Evolutionary conservation across 2,113 vertebrate genomes (phyloP), one percentile per base, ranked within the genome.

Genomic region (Daphoenositta chrysoptera): DNA sequence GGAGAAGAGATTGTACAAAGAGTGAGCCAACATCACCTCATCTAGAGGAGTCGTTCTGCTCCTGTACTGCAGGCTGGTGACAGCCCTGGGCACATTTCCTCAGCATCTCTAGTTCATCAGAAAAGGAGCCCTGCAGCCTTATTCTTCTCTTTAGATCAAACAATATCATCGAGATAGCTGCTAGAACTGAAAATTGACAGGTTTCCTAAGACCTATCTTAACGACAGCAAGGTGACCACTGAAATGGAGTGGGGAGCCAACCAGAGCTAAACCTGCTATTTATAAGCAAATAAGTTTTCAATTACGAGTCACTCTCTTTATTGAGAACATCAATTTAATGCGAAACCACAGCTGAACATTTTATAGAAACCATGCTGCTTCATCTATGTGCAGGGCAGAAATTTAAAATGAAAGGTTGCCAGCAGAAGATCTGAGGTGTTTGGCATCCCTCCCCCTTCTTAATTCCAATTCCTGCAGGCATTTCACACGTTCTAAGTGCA

Each of bases 401-500:
- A 85, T 76, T 61, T 58, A 53, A 95, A 80, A 69, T 19, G 22
- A 85, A 95, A 86, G 12, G 80, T 40, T 86, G 72, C 85, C 90
- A 96, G 66, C 70, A 85, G 83, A 96, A 77, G 82, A 87, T 69
- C 83, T 91, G 61, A 94, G 84, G 83, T 81, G 57, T 89, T 88
- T 78, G 81, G 31, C 45, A 75, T 44, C 50, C 22, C 93, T 40
- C 61, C 61, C 31, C 64, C n/a, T 61, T 45, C 39, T n/a, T 39
- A 87, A 95, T 93, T 91, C 82, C 77, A 77, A 42, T 81, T 93
- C 47, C 93, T 90, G 27, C 84, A 95, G 85, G 81, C 87, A 92
- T 66, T 97, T 95, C 92, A 82, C 94, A 96, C 94, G 15, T 96
- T 96, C 92, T 73, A 92, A 87, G 83, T 75, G 39, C 89, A 94